These are phyloP conservation scores for Telmatochromis sp. DNA, from an alignment of 2,113 vertebrate species.

Conservation along the genomic window DNA sequence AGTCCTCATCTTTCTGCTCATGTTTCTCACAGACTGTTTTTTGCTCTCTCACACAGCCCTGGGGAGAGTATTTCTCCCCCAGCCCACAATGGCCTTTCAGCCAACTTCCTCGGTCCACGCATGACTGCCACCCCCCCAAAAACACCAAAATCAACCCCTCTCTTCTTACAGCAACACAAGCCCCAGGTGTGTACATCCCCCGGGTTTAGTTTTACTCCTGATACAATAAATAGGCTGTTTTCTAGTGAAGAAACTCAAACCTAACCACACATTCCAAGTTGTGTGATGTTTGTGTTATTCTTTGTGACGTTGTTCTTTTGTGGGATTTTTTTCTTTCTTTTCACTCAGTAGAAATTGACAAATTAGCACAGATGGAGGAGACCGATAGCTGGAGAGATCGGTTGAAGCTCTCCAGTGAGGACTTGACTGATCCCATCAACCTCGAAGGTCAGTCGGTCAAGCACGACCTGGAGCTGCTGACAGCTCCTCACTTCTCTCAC, in stretches of 20 bases:
- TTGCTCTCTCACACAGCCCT: background rate
- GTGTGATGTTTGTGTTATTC: background rate
- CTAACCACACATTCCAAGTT: background rate
- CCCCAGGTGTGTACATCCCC: conserved; percentile 59
- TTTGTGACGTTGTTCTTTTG: background rate
- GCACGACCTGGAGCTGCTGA: background rate
- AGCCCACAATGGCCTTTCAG: conserved; percentile 69
- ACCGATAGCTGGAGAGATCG: conserved; percentile 3
- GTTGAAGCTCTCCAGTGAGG: conserved; percentile 72
- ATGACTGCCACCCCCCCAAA: conserved; percentile 75
- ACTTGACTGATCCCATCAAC: conserved; percentile 77
- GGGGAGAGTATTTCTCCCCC: conserved; percentile 55
- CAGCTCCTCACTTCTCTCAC: background rate
- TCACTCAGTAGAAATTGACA: background rate
- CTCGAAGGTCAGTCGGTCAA: conserved; percentile 78
- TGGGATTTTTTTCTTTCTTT: background rate
- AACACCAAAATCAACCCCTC: conserved; percentile 52
- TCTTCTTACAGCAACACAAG: conserved; percentile 29
- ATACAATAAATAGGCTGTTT: background rate
- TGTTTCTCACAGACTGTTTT: background rate
- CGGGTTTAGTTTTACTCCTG: background rate
- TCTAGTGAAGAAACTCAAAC: background rate
- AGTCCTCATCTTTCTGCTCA: background rate
- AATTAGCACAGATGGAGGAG: conserved; percentile 84
- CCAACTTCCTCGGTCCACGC: conserved; percentile 62